Evolutionary conservation across 2,797 vertebrate genomes (phyloP), one percentile per base, ranked within the genome.

Genomic region (Cynodonichthys magdalenae): DNA sequence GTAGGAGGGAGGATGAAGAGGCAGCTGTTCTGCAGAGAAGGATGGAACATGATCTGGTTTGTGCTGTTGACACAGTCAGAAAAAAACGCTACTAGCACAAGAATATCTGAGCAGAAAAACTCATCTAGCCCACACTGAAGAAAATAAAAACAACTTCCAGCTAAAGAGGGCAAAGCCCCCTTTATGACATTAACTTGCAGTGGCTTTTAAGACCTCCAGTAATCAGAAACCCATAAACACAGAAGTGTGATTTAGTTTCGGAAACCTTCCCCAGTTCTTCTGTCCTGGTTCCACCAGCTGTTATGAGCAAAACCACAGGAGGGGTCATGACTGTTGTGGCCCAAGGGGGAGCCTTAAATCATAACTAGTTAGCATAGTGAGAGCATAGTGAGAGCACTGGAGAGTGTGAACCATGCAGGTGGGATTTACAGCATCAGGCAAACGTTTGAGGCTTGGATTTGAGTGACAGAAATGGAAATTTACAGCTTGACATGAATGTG

Each of bases 1-100:
- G 80, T 88, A 53, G 85, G 84, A 83, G 81, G 84, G 58, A 83
- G 64, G 70, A 75, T 71, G 78, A 74, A 76, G 77, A 83, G 80
- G 77, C 80, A 81, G 79, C 81, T 83, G 81, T 78, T 90, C 59
- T 65, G 53, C 63, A 53, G 47, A 62, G 53, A 66, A 62, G 49
- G 58, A 71, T 53, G 75, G 75, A 82, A 87, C 75, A 73, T 69
- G 69, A 87, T 82, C 58, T 65, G 59, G 71, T 67, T 65, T 59
- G 20, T 63, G 66, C 61, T 81, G 63, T 83, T 77, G 69, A 87
- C 66, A 54, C 69, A 66, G 60, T 60, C 46, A n/a, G 66, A 53
- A 18, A 69, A 53, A 48, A 78, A 77, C 31, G 66, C 61, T 66
- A 50, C 57, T 51, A 34, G 59, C 57, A 56, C 34, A 15, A 1